Percentiles rank a stretch among this genome's conserved stretches.
These are phyloP conservation scores for Chionodraco myersi DNA, from an alignment of 2,113 vertebrate species.

Conservation along the genomic window DNA sequence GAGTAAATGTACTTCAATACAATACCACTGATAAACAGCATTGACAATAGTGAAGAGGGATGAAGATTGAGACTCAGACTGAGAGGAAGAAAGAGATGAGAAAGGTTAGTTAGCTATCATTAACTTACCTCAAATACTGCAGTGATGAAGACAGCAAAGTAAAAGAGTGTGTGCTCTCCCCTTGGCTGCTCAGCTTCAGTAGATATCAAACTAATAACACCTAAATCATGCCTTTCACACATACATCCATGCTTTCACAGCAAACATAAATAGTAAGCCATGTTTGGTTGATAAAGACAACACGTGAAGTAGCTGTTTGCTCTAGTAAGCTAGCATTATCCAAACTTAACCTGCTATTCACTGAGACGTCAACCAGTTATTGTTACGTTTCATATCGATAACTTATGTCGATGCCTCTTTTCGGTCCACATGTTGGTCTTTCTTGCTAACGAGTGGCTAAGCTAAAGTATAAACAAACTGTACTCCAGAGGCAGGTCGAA, in stretches of 20 bases:
- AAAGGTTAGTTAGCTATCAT: background rate
- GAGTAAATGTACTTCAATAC: no score
- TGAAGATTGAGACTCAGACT: no score
- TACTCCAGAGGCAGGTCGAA: constrained; percentile 1
- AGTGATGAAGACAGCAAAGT: background rate
- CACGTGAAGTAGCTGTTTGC: background rate
- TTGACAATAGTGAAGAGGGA: no score
- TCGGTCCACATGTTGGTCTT: rapidly evolving
- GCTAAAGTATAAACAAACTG: constrained; percentile 5
- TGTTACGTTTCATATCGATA: background rate
- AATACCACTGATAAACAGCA: no score
- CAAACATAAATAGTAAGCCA: no score
- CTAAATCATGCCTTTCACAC: no score
- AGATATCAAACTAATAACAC: no score
- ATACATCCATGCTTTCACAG: no score
- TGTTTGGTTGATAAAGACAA: no score
- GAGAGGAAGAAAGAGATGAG: background rate
- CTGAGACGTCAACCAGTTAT: background rate
- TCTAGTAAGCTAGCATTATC: constrained; percentile 3
- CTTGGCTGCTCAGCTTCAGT: no score
- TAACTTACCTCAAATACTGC: constrained; percentile 31
- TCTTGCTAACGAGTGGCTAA: background rate
- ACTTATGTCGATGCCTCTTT: background rate
- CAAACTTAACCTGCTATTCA: background rate
- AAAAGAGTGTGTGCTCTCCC: no score